Evolutionary conservation across 1,140 invertebrate species (phyloP).

Genomic region (Latrodectus geometricus): DNA sequence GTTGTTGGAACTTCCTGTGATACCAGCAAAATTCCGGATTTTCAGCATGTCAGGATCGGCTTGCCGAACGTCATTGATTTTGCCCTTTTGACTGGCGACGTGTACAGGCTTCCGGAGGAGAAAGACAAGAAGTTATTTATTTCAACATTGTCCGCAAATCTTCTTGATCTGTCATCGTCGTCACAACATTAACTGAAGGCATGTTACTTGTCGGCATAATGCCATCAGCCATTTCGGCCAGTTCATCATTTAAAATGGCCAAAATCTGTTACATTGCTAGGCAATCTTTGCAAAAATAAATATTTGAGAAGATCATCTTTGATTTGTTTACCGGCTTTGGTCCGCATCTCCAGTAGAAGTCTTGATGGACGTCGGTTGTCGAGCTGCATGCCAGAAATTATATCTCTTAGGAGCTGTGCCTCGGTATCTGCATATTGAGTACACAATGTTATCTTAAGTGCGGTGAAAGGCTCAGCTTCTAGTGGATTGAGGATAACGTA

Average conservation of each 20-base stretch:
- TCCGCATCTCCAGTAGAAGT: constrained; percentile 10
- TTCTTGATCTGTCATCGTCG: neutral
- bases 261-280: constrained; percentile 13
- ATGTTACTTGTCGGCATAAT: neutral
- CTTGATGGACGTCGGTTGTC: neutral
- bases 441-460: too few relatives aligned
- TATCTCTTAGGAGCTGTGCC: neutral
- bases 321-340: neutral
- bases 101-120: neutral
- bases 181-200: neutral
- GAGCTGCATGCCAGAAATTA: too few relatives aligned
- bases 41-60: neutral
- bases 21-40: neutral
- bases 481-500: too few relatives aligned
- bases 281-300: neutral
- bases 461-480: too few relatives aligned
- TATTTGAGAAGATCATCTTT: neutral
- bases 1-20: too few relatives aligned
- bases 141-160: neutral
- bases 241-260: neutral
- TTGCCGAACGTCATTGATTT: neutral
- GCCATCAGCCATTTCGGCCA: neutral
- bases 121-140: neutral
- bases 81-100: neutral
- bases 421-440: neutral